Conservation (phyloP, 2,797 vertebrate species). For the Anguilla megastoma region DNA sequence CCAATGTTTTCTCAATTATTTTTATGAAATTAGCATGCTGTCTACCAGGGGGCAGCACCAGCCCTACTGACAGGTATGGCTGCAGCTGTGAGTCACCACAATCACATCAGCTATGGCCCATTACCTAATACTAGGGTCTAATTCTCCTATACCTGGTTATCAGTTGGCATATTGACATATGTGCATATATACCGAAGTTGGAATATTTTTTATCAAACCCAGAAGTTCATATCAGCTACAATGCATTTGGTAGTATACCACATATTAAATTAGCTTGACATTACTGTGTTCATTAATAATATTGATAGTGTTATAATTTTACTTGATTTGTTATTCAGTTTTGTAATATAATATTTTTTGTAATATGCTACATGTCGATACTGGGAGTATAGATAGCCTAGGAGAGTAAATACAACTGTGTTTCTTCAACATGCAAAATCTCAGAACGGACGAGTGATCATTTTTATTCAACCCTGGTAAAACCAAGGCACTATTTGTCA, state of each 20-base stretch:
- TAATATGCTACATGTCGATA: neutral
- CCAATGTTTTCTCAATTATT: no score
- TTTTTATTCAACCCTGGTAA: conserved; percentile 19
- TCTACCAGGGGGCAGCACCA: no score
- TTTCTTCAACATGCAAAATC: conserved; percentile 18
- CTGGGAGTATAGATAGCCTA: neutral
- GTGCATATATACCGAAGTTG: no score
- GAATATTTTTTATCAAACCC: no score
- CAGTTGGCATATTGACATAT: no score
- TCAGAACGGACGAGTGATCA: conserved; percentile 20
- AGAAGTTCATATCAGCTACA: no score
- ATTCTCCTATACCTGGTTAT: no score
- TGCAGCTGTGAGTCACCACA: no score
- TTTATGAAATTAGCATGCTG: no score
- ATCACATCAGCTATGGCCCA: no score
- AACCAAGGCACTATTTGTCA: conserved; percentile 16
- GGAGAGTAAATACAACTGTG: neutral
- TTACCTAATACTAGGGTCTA: no score
- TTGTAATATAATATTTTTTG: neutral
- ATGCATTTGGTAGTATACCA: neutral
- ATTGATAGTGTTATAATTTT: neutral
- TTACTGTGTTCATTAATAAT: neutral
- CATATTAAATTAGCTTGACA: neutral
- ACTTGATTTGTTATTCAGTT: neutral
- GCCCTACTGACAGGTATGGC: no score